Base-by-base conservation (phyloP, 2,888 invertebrate genomes). In the Apodemia mormo region DNA sequence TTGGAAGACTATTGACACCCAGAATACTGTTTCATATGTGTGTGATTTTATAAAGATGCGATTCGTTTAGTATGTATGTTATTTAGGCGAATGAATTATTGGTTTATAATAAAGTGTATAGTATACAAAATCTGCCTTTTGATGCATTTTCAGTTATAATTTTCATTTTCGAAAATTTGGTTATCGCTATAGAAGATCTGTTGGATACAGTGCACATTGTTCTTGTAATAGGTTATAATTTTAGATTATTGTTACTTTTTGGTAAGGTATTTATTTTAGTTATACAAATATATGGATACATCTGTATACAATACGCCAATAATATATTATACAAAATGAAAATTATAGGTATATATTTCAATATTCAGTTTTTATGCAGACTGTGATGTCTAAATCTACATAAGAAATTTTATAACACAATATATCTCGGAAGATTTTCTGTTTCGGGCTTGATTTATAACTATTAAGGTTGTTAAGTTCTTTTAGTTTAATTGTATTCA, bases 231-330 rank as follows among this genome's bases (percentile, higher is more conserved):
- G 82, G 80, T 81, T 87, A 65, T 65, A 85, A 85, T 85, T 82
- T 86, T 87, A 89, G 86, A 83, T 80, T 89, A 88, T 87, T 86
- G 85, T 90, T 90, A 89, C 87, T 85, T 86, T 77, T 70, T 90
- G 87, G 81, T 92, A 92, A 93, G 92, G 86, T 93, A 93, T 93
- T 93, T 93, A 93, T 93, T 93, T 92, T 92, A 92, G 92, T 88
- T 89, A 81, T 90, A 91, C 85, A 86, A 85, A 87, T 84, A 85
- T 87, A 87, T 86, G 92, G 92, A 93, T 93, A 93, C 92, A 87
- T 82, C 86, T 88, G 92, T 93, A 93, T 93, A 92, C 92, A 93
- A 84, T 76, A 79, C 78, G 79, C 80, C 82, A 79, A 80, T 82
- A 81, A 79, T 78, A 77, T 78, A 78, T 79, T 45, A 45, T 45